phyloP scores from a whole-genome alignment of 2,888 invertebrate genomes.

The Polydrusus tereticollis region DNA sequence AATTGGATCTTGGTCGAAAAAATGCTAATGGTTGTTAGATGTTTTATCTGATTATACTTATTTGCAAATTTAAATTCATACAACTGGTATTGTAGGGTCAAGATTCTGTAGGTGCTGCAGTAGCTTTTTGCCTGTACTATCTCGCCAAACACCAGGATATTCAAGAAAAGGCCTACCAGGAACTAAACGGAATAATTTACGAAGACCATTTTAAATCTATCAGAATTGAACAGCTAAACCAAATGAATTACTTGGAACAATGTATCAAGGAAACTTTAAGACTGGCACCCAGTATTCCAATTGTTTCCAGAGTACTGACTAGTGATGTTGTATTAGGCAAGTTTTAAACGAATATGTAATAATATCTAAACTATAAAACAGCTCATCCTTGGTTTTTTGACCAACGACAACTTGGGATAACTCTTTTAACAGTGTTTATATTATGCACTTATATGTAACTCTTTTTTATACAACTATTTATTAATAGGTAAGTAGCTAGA shows the following conservation, averaged over 20 bases:
- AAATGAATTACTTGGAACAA: constrained; percentile 77
- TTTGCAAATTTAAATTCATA: background rate
- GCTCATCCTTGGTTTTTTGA: no score
- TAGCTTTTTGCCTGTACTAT: constrained; percentile 71
- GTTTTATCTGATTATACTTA: background rate
- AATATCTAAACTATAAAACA: no score
- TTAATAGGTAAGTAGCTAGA: no score
- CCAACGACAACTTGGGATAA: no score
- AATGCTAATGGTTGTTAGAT: background rate
- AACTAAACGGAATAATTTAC: constrained; percentile 68
- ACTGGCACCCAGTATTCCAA: constrained; percentile 77
- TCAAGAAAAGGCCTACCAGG: constrained; percentile 69
- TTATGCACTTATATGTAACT: no score
- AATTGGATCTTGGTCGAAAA: no score
- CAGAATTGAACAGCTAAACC: constrained; percentile 71
- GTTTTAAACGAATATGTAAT: no score
- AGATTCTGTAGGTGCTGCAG: constrained; percentile 73
- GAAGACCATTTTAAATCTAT: constrained; percentile 66
- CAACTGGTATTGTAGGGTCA: constrained; percentile 67
- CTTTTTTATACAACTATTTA: no score
- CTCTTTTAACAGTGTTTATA: background rate
- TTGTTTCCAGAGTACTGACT: constrained; percentile 72
- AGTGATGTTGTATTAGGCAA: constrained; percentile 73
- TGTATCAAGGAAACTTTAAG: constrained; percentile 79
- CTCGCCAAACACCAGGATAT: constrained; percentile 70